Base-by-base conservation (phyloP, 2,797 vertebrate species). In the Danio choprae region DNA sequence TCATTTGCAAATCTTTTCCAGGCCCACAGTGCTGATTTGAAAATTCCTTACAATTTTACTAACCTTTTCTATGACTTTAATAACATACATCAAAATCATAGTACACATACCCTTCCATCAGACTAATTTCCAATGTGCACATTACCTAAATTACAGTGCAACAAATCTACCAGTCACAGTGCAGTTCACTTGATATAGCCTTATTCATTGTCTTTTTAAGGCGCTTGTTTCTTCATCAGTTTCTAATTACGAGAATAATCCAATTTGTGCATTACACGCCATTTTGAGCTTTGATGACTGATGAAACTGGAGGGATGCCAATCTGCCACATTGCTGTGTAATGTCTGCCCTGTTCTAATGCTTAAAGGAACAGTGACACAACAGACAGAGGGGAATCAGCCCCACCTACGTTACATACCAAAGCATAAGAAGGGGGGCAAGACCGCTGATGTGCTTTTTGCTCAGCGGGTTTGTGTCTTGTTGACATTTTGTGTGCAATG, bases 201-300 rank as follows among this genome's bases (percentile, higher is more conserved):
- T 48, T 68, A 48, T n/a, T 43, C 38, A 62, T n/a, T 22, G 44
- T 59, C 55, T 74, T 44, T 44, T 74, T 15, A 43, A 59, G 43
- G 36, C 36, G 20, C 18, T 65, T 83, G 43, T 87, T 88, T 88
- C 84, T 86, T 83, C 60, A 73, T 58, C 69, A 75, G 80, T 84
- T 86, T 79, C 81, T 91, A 89, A 92, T 91, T 91, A 86, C 58
- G 41, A 60, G 88, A 74, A 87, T 89, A 88, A 91, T 90, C 85
- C 74, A 72, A 79, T 85, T 77, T 84, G 85, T 84, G 88, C 89
- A 84, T 87, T 89, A 88, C 81, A 87, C 82, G 83, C 86, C 87
- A 90, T 91, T 89, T 92, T 89, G 83, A 89, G 90, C 86, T 76
- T 83, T 84, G 68, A 89, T 89, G 88, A 92, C 81, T 88, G 88